A percentile compares a stretch with the other conserved stretches of the same genome.
Conservation (phyloP, 2,797 vertebrate genomes). For the Phoeniculus purpureus region DNA sequence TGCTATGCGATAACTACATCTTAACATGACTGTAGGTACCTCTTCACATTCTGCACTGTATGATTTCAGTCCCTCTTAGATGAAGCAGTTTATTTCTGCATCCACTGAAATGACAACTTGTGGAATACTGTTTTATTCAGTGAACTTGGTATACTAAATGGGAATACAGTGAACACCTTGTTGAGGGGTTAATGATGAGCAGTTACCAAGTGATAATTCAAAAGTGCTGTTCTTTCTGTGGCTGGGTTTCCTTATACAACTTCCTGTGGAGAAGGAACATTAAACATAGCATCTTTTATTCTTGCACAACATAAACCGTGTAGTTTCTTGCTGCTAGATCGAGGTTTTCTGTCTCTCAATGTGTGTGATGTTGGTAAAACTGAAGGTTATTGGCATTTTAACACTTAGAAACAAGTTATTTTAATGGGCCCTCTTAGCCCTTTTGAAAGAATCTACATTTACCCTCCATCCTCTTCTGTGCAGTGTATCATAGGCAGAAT, state of each 20-base stretch:
- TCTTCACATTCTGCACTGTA: background rate
- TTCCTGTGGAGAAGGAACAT: background rate
- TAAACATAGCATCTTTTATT: background rate
- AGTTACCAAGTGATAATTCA: background rate
- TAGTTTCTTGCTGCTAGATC: conserved; percentile 24
- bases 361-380: background rate
- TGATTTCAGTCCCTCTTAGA: background rate
- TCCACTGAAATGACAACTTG: background rate
- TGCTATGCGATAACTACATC: accelerated
- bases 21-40: background rate
- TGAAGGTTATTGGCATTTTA: background rate
- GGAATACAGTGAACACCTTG: background rate
- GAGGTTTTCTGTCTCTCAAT: background rate
- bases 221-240: accelerated
- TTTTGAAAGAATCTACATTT: background rate
- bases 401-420: background rate
- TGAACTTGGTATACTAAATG: background rate
- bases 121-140: background rate
- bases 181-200: no score
- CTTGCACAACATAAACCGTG: background rate
- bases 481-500: background rate
- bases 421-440: no score
- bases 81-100: background rate
- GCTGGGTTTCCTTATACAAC: background rate
- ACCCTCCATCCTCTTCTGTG: background rate